These are phyloP conservation scores for Schizothorax lantsangensis DNA, from an alignment of 2,797 vertebrate species.

Conservation along the genomic window DNA sequence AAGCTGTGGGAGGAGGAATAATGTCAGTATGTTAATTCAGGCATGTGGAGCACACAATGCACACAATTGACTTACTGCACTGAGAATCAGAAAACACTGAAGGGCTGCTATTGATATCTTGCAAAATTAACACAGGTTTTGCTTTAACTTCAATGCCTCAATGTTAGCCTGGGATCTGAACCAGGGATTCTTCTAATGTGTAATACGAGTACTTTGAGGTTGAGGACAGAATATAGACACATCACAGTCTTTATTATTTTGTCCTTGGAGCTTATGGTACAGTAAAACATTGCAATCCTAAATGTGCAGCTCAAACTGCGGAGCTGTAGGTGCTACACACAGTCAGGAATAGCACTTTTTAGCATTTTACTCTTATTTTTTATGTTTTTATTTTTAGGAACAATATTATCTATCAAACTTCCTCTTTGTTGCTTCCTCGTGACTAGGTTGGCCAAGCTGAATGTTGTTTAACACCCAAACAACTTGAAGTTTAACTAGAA, in stretches of 20 bases:
- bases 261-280: neutral
- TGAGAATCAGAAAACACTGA: constrained; percentile 34
- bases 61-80: constrained; percentile 34
- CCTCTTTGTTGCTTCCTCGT: neutral
- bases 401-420: neutral
- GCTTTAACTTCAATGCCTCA: neutral
- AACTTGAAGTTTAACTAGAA: neutral
- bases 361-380: neutral
- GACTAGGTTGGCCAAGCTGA: neutral
- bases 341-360: neutral
- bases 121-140: neutral
- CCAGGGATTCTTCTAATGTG: neutral
- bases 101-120: constrained; percentile 10
- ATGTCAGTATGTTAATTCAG: constrained; percentile 30
- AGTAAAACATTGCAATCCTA: neutral
- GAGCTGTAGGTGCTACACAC: neutral
- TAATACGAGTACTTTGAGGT: neutral
- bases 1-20: constrained; percentile 27
- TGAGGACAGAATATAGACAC: neutral
- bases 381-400: neutral
- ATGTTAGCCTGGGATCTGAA: neutral
- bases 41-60: constrained; percentile 41
- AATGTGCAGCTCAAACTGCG: neutral
- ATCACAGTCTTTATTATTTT: neutral
- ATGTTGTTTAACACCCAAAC: neutral